Percentiles rank a stretch among this genome's conserved stretches.
phyloP scores from a whole-genome alignment of 2,113 vertebrate genomes.

The Atrichornis clamosus region DNA sequence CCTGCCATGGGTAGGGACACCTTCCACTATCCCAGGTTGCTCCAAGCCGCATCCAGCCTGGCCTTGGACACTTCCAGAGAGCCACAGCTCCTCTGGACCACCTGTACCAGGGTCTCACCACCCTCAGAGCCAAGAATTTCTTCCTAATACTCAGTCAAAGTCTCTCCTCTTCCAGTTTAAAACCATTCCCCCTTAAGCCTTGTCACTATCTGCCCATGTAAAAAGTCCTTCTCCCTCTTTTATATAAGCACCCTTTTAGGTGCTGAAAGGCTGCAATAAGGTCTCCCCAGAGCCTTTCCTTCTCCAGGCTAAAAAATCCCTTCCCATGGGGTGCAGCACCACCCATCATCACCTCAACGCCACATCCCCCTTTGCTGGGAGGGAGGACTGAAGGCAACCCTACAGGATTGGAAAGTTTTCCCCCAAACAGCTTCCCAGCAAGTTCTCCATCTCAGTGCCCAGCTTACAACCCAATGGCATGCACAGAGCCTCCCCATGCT shows the following conservation, averaged over 20 bases:
- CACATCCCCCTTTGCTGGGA: neutral
- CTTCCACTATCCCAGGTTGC: neutral
- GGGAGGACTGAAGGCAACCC: neutral
- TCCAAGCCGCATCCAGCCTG: fast-evolving
- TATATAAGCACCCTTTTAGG: neutral
- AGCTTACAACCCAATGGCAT: neutral
- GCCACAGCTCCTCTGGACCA: neutral
- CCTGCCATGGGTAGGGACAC: neutral
- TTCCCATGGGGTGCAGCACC: fast-evolving
- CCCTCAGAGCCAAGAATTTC: neutral
- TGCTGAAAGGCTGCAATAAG: neutral
- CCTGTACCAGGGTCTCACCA: neutral
- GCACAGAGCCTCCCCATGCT: neutral
- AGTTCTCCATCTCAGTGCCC: neutral
- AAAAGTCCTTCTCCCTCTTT: neutral
- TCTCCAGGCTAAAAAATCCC: neutral
- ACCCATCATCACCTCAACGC: fast-evolving
- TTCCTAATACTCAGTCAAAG: neutral
- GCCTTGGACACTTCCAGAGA: neutral
- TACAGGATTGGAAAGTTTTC: fast-evolving
- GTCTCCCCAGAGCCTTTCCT: neutral
- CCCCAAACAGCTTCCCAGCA: neutral
- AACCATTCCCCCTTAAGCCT: neutral
- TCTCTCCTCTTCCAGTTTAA: neutral
- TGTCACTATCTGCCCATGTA: neutral